These are phyloP conservation scores for Physella acuta DNA, from an alignment of 1,140 invertebrate species.

Conservation along the genomic window DNA sequence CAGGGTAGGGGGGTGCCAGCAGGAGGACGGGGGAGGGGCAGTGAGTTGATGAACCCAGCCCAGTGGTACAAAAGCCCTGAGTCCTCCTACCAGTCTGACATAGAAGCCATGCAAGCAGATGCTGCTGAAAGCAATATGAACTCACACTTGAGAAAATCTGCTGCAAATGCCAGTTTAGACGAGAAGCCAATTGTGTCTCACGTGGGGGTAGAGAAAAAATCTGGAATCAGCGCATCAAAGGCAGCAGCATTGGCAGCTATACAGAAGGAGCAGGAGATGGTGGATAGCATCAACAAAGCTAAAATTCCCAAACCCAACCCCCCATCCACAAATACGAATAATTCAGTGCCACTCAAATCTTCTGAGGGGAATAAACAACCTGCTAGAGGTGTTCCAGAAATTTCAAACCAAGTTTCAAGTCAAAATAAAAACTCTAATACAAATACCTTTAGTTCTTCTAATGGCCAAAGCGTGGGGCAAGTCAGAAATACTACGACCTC, in stretches of 20 bases:
- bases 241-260: constrained; percentile 17
- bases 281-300: not conserved
- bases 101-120: constrained; percentile 10
- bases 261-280: constrained; percentile 10
- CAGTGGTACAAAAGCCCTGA: constrained; percentile 15
- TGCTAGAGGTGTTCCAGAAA: not conserved
- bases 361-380: not conserved
- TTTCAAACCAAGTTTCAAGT: too few relatives aligned
- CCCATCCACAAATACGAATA: not conserved
- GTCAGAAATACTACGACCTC: too few relatives aligned
- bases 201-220: not conserved
- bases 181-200: not conserved
- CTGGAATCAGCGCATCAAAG: not conserved
- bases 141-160: not conserved
- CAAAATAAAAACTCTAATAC: not conserved
- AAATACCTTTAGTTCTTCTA: not conserved
- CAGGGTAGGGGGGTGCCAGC: not conserved
- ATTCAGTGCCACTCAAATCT: not conserved
- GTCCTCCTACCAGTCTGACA: constrained; percentile 3
- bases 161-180: not conserved
- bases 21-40: not conserved
- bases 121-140: not conserved
- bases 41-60: not conserved
- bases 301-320: not conserved
- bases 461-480: too few relatives aligned